These are phyloP conservation scores for Brachionus koreanus DNA, from an alignment of 1,140 invertebrate species.

Conservation along the genomic window DNA sequence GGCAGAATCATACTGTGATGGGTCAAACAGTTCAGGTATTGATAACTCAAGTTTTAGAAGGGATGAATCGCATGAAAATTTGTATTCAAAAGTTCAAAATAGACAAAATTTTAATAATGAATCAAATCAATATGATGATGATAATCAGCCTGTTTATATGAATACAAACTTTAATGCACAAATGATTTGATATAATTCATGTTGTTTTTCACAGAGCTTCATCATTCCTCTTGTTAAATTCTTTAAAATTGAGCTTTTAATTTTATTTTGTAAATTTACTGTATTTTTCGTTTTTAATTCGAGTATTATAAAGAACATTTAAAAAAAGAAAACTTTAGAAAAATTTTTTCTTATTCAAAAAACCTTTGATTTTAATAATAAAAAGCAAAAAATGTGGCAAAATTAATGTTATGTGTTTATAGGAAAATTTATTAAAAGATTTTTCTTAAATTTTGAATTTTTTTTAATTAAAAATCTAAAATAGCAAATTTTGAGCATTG, in stretches of 20 bases:
- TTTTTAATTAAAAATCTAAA: too few relatives aligned
- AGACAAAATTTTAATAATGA: background rate
- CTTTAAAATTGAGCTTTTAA: background rate
- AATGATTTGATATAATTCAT: background rate
- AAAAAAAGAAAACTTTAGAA: too few relatives aligned
- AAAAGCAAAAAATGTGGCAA: too few relatives aligned
- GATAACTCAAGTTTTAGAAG: constrained; percentile 33
- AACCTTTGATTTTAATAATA: too few relatives aligned
- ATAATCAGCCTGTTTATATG: constrained; percentile 25
- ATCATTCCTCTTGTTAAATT: background rate
- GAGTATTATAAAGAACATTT: background rate
- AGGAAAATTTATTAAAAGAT: too few relatives aligned
- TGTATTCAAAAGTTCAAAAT: constrained; percentile 1
- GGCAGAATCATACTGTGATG: constrained; percentile 10
- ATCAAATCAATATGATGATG: background rate
- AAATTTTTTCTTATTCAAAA: too few relatives aligned
- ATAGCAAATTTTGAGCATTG: too few relatives aligned
- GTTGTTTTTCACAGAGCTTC: background rate
- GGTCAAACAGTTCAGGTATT: background rate
- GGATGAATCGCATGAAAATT: constrained; percentile 8
- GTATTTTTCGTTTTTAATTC: background rate
- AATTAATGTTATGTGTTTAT: too few relatives aligned
- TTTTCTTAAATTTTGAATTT: too few relatives aligned
- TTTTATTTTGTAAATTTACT: background rate
- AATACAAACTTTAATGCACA: background rate